These are phyloP conservation scores for Selenia dentaria DNA, from an alignment of 2,888 invertebrate species.

Conservation along the genomic window DNA sequence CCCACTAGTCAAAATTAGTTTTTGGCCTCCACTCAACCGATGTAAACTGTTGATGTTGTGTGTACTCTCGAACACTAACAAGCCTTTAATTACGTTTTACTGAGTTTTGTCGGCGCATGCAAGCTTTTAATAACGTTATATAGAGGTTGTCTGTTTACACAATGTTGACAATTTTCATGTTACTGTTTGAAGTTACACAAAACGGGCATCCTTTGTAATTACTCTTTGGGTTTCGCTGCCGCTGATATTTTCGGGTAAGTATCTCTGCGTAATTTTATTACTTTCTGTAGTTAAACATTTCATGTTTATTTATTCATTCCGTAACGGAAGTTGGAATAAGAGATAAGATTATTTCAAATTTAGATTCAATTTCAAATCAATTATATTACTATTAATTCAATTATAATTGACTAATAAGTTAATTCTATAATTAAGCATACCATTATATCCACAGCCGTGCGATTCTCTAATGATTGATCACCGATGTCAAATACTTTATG, in stretches of 20 bases:
- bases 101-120: constrained; percentile 49
- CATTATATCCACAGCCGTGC: no score
- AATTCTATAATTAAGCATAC: no score
- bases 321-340: constrained; percentile 2
- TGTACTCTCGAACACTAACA: constrained; percentile 59
- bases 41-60: constrained; percentile 63
- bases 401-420: no score
- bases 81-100: constrained; percentile 69
- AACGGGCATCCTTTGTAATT: constrained; percentile 28
- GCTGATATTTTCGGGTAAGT: constrained; percentile 19
- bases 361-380: no score
- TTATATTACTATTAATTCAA: no score
- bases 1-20: constrained; percentile 61
- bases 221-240: constrained; percentile 28
- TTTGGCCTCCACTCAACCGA: constrained; percentile 61
- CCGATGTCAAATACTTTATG: no score
- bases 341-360: constrained; percentile 7
- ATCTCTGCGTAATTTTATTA: constrained; percentile 19
- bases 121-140: constrained; percentile 55
- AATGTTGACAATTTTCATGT: constrained; percentile 42
- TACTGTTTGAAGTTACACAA: constrained; percentile 24
- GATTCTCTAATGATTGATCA: no score
- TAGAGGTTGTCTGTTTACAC: constrained; percentile 43
- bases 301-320: constrained; percentile 15
- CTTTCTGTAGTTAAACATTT: constrained; percentile 9